Evolutionary conservation across 2,888 invertebrate species (phyloP), one percentile per base, ranked within the genome.

Genomic region (Stenodera caucasica): DNA sequence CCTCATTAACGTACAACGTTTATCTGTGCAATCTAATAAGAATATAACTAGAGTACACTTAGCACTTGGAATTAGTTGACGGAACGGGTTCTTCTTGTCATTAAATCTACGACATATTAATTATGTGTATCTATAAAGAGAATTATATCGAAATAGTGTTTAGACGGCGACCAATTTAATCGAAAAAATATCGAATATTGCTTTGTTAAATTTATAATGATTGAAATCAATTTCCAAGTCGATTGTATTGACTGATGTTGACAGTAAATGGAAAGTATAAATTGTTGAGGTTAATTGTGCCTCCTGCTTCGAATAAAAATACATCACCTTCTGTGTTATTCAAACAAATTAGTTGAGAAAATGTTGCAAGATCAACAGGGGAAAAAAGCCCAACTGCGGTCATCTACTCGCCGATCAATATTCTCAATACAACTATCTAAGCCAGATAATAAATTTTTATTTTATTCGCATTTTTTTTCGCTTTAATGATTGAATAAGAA

Each of bases 71-170:
- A 18, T 45, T 12, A 11, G 45, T 45, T 2, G 23, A 45, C 6
- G 23, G n/a, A 45, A 45, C 45, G 45, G 11, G 45, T 45, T 45
- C 21, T 45, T 45, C 45, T 40, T 40, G 40, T 40, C 40, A 11
- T 40, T 18, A 18, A 18, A 40, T 18, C 18, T 8, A 21, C 45
- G 23, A 45, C 23, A 45, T 45, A 9, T 45, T 45, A 45, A 45
- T 45, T 45, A 45, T 1, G 23, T 23, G 21, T 21, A 23, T 23
- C 12, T 1, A 12, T n/a, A 45, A 23, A 21, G 15, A 35, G 14
- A 40, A n/a, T n/a, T 7, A 26, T 26, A 5, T 26, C 9, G 9
- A 30, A 30, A 30, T 7, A 30, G 4, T 26, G 4, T 26, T 26
- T 5, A 26, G 26, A 26, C 26, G n/a, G n/a, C n/a, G n/a, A n/a